Evolutionary conservation across 2,888 invertebrate genomes (phyloP).

Genomic region (Saturnia pavonia): DNA sequence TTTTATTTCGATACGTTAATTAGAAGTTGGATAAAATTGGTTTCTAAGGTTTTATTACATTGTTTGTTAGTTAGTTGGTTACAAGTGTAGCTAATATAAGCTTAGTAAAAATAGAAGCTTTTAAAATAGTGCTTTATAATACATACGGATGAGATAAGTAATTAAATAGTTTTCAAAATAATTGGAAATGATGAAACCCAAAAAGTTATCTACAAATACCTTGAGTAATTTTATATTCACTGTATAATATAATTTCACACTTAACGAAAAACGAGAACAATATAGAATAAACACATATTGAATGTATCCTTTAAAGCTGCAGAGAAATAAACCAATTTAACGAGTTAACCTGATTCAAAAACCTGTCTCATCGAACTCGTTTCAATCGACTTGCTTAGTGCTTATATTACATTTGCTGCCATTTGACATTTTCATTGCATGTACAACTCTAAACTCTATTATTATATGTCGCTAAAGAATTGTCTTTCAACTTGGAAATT

Average conservation of each 20-base stretch:
- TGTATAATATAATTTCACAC: neutral
- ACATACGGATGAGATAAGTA: neutral
- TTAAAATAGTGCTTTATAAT: neutral
- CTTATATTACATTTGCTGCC: neutral
- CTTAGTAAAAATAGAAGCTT: neutral
- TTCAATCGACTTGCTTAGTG: constrained; percentile 1
- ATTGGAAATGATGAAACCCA: neutral
- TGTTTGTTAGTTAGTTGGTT: too few species aligned
- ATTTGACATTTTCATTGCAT: neutral
- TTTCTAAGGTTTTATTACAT: too few species aligned
- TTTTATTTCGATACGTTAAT: too few species aligned
- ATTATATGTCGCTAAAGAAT: too few species aligned
- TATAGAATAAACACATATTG: neutral
- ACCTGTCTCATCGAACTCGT: neutral
- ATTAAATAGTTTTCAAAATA: neutral
- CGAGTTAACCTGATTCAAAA: constrained; percentile 8
- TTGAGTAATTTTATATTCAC: neutral
- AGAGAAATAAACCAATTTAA: neutral
- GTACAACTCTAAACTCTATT: neutral
- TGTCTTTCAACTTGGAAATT: too few species aligned
- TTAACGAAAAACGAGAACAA: neutral
- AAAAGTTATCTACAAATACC: neutral
- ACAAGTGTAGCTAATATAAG: too few species aligned
- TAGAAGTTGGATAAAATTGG: too few species aligned
- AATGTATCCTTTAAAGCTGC: neutral